Evolutionary conservation across 92 coral and sea anemone species (phyloP).

Genomic region (Epizoanthus stellaris): DNA sequence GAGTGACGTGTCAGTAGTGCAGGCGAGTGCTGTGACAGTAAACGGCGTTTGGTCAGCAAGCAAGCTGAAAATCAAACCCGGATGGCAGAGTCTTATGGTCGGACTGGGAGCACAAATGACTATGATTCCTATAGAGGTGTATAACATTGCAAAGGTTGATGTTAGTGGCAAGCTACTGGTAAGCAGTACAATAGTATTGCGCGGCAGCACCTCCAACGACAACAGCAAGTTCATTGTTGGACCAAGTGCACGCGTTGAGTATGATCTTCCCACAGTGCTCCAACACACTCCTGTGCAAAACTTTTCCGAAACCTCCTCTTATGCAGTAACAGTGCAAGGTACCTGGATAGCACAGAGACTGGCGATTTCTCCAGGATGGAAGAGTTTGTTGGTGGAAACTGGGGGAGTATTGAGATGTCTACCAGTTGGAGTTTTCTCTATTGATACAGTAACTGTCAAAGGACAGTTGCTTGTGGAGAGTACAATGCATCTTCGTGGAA

Average conservation of each 20-base stretch:
- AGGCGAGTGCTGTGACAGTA: slow-evolving; percentile 22
- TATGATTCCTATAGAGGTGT: slow-evolving; percentile 43
- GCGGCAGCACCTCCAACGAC: slow-evolving; percentile 71
- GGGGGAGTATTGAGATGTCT: slow-evolving; percentile 70
- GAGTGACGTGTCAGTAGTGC: slow-evolving; percentile 25
- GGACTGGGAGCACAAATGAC: slow-evolving; percentile 31
- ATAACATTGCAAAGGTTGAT: slow-evolving; percentile 53
- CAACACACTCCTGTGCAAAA: slow-evolving; percentile 25
- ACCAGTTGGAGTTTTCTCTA: slow-evolving; percentile 65
- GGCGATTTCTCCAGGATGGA: slow-evolving; percentile 85
- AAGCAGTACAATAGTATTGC: slow-evolving; percentile 66
- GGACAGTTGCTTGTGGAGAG: slow-evolving; percentile 74
- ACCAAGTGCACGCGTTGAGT: slow-evolving; percentile 60
- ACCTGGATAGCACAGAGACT: slow-evolving; percentile 62
- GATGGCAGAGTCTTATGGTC: slow-evolving; percentile 40
- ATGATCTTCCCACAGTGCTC: slow-evolving; percentile 45
- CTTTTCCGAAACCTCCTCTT: slow-evolving; percentile 60
- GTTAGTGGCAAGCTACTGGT: slow-evolving; percentile 68
- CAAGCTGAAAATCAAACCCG: slow-evolving; percentile 30
- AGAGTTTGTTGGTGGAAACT: slow-evolving; percentile 62
- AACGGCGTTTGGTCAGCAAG: slow-evolving; percentile 33
- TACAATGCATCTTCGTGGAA: slow-evolving; percentile 55
- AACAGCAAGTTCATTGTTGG: slow-evolving; percentile 62
- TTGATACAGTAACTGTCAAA: slow-evolving; percentile 63
- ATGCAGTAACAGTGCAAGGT: slow-evolving; percentile 70